Evolutionary conservation across 2,113 vertebrate species (phyloP).

Genomic region (Elephas maximus): DNA sequence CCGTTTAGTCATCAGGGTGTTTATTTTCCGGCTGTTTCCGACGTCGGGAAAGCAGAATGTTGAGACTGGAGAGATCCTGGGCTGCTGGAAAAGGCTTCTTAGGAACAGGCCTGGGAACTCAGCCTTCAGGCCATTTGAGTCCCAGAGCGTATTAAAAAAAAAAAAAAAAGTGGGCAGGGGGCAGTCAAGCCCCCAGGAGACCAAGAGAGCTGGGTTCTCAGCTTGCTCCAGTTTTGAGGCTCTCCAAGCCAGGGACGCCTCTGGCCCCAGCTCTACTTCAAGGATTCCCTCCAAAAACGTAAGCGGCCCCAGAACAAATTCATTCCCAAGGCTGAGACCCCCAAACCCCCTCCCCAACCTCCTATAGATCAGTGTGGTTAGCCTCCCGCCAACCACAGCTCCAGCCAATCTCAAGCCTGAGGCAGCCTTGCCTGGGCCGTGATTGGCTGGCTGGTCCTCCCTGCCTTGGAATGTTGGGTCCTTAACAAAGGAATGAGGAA

Average conservation of each 20-base stretch:
- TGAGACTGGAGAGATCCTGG: constrained; percentile 83
- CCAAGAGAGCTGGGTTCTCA: not conserved
- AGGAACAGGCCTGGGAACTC: constrained; percentile 74
- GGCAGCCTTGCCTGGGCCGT: constrained; percentile 34
- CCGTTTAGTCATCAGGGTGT: constrained; percentile 87
- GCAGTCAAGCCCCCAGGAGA: constrained; percentile 39
- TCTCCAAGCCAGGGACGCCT: constrained; percentile 28
- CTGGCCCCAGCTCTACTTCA: not conserved
- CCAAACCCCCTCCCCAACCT: constrained; percentile 61
- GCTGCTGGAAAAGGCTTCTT: constrained; percentile 81
- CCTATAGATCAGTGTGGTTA: not conserved
- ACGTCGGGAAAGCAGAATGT: constrained; percentile 86
- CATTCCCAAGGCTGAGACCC: not conserved
- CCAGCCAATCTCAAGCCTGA: constrained; percentile 73
- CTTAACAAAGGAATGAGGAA: constrained; percentile 85
- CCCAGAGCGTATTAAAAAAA: not conserved
- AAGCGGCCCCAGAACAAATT: constrained; percentile 19
- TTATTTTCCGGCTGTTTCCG: constrained; percentile 86
- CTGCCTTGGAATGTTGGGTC: constrained; percentile 80
- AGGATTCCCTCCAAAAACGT: constrained; percentile 45
- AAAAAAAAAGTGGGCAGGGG: constrained; percentile 26
- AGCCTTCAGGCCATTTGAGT: constrained; percentile 61
- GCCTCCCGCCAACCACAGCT: constrained; percentile 75
- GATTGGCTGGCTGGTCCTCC: constrained; percentile 76
- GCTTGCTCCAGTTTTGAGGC: constrained; percentile 43